Conservation (phyloP, 2,888 invertebrate species). For the Ochropacha duplaris region DNA sequence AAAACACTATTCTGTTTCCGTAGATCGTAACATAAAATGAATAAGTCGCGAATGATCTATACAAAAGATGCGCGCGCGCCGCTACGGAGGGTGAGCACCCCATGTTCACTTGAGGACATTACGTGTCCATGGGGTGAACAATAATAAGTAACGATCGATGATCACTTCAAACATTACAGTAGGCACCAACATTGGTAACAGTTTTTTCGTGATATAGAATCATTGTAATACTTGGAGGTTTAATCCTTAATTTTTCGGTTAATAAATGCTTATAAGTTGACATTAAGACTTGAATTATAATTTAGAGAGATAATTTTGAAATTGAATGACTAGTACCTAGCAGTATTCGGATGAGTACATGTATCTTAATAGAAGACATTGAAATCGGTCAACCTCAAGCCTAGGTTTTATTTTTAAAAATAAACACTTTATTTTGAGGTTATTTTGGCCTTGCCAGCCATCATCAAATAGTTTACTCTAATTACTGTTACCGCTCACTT, state of each 20-base stretch:
- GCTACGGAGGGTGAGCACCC: conserved; percentile 52
- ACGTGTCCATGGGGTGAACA: conserved; percentile 4
- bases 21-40: neutral
- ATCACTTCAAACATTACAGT: neutral
- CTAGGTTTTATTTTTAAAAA: too few relatives aligned
- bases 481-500: conserved; percentile 6
- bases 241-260: neutral
- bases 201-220: neutral
- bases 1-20: neutral
- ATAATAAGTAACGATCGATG: neutral
- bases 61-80: conserved; percentile 39
- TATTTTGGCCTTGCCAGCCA: too few relatives aligned
- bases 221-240: neutral
- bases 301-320: too few relatives aligned
- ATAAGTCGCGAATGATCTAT: conserved; percentile 25
- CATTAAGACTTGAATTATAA: too few relatives aligned
- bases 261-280: too few relatives aligned
- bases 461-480: conserved; percentile 1
- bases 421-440: too few relatives aligned
- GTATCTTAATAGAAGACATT: too few relatives aligned
- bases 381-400: too few relatives aligned
- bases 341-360: too few relatives aligned
- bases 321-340: too few relatives aligned
- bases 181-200: neutral
- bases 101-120: conserved; percentile 21